Evolutionary conservation across 2,888 invertebrate genomes (phyloP), one percentile per base, ranked within the genome.

Genomic region (Bhutanitis thaidina): DNA sequence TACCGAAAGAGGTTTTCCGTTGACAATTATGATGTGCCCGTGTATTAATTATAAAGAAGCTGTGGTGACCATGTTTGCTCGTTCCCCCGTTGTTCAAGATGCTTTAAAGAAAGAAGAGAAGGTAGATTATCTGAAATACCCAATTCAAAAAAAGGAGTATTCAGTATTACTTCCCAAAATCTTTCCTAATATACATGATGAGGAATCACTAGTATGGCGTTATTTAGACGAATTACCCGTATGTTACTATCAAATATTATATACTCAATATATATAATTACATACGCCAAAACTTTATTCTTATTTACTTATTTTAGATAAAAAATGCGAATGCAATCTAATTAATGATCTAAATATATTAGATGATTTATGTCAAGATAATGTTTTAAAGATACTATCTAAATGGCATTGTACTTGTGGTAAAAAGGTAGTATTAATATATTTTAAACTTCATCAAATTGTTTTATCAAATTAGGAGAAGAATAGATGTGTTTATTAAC

Each of bases 381-480:
- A 82, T 61, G 79, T 89, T 43, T 56, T 87, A 32, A 74, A 80
- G 56, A 80, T 86, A 53, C 71, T 89, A 35, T 77, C 87, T 0
- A 85, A 86, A 65, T 89, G 88, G 89, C 74, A 87, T 57, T 89
- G 89, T 51, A 69, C 60, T 20, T 89, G 89, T 62, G 87, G 82
- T 7, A 88, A 77, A 73, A 86, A 79, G 77, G 88, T 87, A 65
- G n/a, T n/a, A n/a, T n/a, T n/a, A n/a, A n/a, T n/a, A n/a, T n/a
- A n/a, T n/a, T n/a, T n/a, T n/a, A n/a, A n/a, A n/a, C n/a, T n/a
- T n/a, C n/a, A n/a, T n/a, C n/a, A n/a, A n/a, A n/a, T n/a, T n/a
- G n/a, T n/a, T n/a, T n/a, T n/a, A n/a, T n/a, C n/a, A n/a, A n/a
- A n/a, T n/a, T n/a, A n/a, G n/a, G n/a, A n/a, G n/a, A n/a, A n/a